phyloP scores from a whole-genome alignment of 2,113 vertebrate species.

The Gallinago undulata region DNA sequence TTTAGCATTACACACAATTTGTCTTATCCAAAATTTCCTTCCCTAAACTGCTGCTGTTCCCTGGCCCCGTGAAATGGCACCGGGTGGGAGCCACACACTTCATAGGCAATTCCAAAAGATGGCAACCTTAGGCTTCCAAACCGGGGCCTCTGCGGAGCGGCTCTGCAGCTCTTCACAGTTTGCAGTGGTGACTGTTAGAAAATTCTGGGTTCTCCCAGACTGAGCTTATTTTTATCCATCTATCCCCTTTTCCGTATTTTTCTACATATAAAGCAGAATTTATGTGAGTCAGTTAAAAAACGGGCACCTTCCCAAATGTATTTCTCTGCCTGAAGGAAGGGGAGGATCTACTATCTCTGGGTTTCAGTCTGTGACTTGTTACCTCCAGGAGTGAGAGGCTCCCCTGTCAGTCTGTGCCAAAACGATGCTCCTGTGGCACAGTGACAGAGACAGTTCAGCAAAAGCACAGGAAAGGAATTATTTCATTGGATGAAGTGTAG shows the following conservation, averaged over 20 bases:
- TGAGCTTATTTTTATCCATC: background rate
- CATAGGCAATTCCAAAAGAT: conserved; percentile 42
- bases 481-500: background rate
- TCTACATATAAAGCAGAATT: background rate
- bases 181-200: background rate
- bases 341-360: background rate
- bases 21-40: background rate
- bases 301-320: background rate
- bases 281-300: background rate
- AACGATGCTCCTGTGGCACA: background rate
- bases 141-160: background rate
- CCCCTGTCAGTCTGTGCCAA: background rate
- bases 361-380: background rate
- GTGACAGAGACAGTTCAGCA: background rate
- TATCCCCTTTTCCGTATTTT: background rate
- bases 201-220: background rate
- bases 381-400: background rate
- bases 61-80: background rate
- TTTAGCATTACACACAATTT: background rate
- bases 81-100: background rate
- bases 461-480: background rate
- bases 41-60: background rate
- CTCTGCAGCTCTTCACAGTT: background rate
- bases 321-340: background rate
- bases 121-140: conserved; percentile 51